Conservation (phyloP, 2,888 invertebrate species). For the Adineta ricciae region DNA sequence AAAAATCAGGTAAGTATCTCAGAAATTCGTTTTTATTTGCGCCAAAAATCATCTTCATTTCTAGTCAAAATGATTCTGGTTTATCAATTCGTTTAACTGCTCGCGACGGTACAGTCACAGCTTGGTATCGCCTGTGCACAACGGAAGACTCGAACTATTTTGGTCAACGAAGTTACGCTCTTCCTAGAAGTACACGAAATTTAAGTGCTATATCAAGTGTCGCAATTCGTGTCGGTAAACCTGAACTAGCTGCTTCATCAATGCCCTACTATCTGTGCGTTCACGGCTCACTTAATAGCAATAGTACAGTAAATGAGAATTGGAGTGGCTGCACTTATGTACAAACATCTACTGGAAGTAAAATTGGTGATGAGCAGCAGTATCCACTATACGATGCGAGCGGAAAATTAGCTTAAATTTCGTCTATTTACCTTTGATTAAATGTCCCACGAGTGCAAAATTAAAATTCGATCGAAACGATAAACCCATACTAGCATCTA, state of each 20-base stretch:
- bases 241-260: not conserved
- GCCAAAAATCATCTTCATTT: not conserved
- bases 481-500: constrained; percentile 87
- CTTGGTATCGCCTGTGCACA: not conserved
- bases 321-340: not conserved
- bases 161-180: not conserved
- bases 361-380: not conserved
- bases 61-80: not conserved
- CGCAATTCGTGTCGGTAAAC: not conserved
- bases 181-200: not conserved
- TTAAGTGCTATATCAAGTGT: not conserved
- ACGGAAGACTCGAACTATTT: not conserved
- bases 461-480: constrained; percentile 80
- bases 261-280: not conserved
- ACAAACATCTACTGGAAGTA: not conserved
- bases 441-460: constrained; percentile 90
- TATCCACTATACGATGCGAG: not conserved
- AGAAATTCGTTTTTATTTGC: not conserved
- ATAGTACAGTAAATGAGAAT: not conserved
- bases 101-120: not conserved
- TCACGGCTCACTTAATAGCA: not conserved
- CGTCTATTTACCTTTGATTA: constrained; percentile 60
- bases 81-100: not conserved
- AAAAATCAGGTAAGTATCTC: not conserved
- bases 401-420: too few relatives aligned